Base-by-base conservation (phyloP, 2,113 vertebrate genomes). In the Gambusia affinis region DNA sequence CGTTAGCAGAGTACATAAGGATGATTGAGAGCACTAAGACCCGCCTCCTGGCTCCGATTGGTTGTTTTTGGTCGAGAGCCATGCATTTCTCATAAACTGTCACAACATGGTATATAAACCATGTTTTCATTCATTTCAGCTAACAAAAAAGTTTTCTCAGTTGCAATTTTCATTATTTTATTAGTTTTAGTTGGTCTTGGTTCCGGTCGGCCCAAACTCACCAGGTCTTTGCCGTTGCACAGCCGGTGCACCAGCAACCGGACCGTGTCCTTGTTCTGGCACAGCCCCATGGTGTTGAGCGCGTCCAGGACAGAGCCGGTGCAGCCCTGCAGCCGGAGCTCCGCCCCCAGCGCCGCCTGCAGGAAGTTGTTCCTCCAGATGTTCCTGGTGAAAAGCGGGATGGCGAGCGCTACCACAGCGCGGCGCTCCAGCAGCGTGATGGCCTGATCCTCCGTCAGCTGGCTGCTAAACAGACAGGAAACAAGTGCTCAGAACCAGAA, bases 361-460 rank as follows among this genome's bases (percentile, higher is more conserved):
- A 92, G 75, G 79, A 88, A 92, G 73, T 91, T 92, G 79, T 91
- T 91, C 80, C 86, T 91, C 88, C 89, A 92, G 81, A 91, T 90
- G 86, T 92, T 92, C 66, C 91, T 86, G 72, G 90, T 91, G 85
- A 92, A 92, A 22, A 92, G 91, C 1, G 90, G 90, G 66, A 92
- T 72, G 66, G 91, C 85, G 31, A 92, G 87, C 1, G 90, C 88
- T 73, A 90, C 83, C 76, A 92, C 87, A 0, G 82, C 44, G 4
- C 91, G 81, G 27, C 90, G 87, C 64, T 86, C 86, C 80, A 92
- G 79, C 76, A 89, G 76, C 8, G 60, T 78, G 69, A 86, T 73
- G 12, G 91, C 91, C 79, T 90, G 88, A 11, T 91, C 86, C 71
- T 86, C 87, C 0, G 90, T 73, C 83, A 92, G n/a, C 70, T 81